Percentiles rank a stretch among this genome's conserved stretches.
phyloP scores from a whole-genome alignment of 92 coral and sea anemone species.

The Paragorgia papillata region DNA sequence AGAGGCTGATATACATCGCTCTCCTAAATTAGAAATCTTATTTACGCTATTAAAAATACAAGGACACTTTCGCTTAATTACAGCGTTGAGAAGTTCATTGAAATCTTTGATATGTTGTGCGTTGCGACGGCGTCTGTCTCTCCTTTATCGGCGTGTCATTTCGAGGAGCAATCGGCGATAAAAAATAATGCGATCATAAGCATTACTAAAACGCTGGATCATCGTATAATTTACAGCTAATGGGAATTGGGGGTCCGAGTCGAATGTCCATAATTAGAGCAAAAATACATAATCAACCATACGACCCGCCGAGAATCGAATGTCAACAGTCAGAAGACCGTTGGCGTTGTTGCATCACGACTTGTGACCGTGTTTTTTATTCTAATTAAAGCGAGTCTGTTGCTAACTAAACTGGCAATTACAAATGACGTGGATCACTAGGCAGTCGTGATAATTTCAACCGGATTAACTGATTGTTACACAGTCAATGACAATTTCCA shows the following conservation, averaged over 20 bases:
- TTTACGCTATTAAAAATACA: constrained; percentile 47
- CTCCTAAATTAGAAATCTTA: constrained; percentile 31
- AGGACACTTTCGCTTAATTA: constrained; percentile 37
- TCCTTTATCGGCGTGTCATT: constrained; percentile 24
- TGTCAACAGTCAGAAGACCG: constrained; percentile 28
- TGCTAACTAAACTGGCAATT: constrained; percentile 37
- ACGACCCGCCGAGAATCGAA: constrained; percentile 15
- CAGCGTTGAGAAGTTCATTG: constrained; percentile 31
- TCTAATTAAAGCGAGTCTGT: background rate
- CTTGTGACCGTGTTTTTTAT: constrained; percentile 5
- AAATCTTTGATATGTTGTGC: constrained; percentile 9
- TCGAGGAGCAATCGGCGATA: constrained; percentile 18
- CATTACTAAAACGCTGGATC: constrained; percentile 10
- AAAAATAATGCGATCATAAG: constrained; percentile 43
- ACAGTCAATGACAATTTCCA: constrained; percentile 47
- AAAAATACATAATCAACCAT: constrained; percentile 33
- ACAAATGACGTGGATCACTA: constrained; percentile 3
- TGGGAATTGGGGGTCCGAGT: constrained; percentile 15
- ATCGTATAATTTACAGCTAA: constrained; percentile 33
- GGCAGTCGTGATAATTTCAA: constrained; percentile 29
- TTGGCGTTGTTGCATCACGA: constrained; percentile 28
- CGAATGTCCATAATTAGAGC: constrained; percentile 28
- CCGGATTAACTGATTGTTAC: constrained; percentile 45
- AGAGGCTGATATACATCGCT: constrained; percentile 36
- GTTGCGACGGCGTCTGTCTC: background rate